Base-by-base conservation (phyloP, 2,113 vertebrate species). In the cat (Felis catus) region DNA sequence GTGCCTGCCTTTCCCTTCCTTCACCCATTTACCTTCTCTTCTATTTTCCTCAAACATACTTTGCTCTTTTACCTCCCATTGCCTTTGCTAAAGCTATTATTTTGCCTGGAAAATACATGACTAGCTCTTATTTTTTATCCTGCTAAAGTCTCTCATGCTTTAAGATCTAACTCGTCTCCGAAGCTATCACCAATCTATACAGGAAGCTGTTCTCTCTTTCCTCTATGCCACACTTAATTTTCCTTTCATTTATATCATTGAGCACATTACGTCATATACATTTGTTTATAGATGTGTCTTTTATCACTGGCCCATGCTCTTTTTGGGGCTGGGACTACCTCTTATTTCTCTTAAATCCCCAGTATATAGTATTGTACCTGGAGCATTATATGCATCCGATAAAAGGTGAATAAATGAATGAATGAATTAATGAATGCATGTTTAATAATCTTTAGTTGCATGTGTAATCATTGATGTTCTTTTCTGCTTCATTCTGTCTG, bases 91-190 rank as follows among this genome's bases (percentile, higher is more conserved):
- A 93, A 91, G 51, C 27, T 94, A n/a, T 94, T 88, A 68, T 68
- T 96, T 33, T 91, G 36, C 45, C 25, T 91, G 25, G 36, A 96
- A 95, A 92, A 94, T 73, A 19, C 23, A 83, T 68, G 41, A 63
- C 3, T 7, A 93, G 5, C 76, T 74, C 18, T 45, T 39, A 73
- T n/a, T 81, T 89, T 86, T 91, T 31, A 76, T 81, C 19, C 53
- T 94, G 61, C 45, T 86, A n/a, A 94, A 90, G 14, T 86, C 33
- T 82, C 10, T 90, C 31, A 93, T 70, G 79, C 18, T 90, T 96
- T 36, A 68, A 83, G 39, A 94, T 91, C 15, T 18, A 88, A 48
- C 33, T 83, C 5, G 45, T 87, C n/a, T 91, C 33, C 87, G 29
- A 94, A 65, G n/a, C 7, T 66, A 48, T 33, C 18, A 14, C 18